Base-by-base conservation (phyloP, 2,888 invertebrate genomes). In the Amiota communis region DNA sequence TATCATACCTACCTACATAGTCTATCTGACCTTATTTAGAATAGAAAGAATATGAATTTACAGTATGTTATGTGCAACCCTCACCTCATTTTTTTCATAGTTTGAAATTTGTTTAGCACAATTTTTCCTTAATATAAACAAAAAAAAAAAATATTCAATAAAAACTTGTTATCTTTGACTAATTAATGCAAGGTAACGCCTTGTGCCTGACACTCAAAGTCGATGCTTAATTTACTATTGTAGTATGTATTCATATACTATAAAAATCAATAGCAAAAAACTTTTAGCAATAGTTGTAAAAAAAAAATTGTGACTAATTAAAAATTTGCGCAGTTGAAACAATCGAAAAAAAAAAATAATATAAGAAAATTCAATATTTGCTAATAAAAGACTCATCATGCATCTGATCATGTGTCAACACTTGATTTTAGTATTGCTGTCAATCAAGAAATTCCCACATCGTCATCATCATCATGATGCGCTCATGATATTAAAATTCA, bases 261-360 rank as follows among this genome's bases (percentile, higher is more conserved):
- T 76, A 59, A 64, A 75, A 71, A 74, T 74, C 75, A 75, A 77
- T 82, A 75, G 70, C 76, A 70, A 75, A 36, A 36, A 36, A 36
- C 36, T 36, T 36, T 36, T 6, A 36, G 8, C 36, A 36, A 36
- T 4, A 36, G 8, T 36, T 36, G 36, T 36, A 36, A 13, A 51
- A 68, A 9, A 36, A 23, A n/a, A n/a, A n/a, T n/a, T 15, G n/a
- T 17, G 74, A 78, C 73, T 74, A 59, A 59, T 73, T 61, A 70
- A 75, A 74, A 72, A 56, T 73, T 76, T 73, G 64, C 47, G 63
- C 20, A 72, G 57, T 46, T 63, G 51, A 12, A 71, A 53, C 13
- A 13, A 23, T 59, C 23, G 47, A 74, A 23, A 36, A 56, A 23
- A 61, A 63, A 49, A 63, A 59, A 59, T 59, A n/a, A 36, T 51